A percentile compares a stretch with the other conserved stretches of the same genome.
phyloP scores from a whole-genome alignment of 2,888 invertebrate genomes.

The Volucella inanis region DNA sequence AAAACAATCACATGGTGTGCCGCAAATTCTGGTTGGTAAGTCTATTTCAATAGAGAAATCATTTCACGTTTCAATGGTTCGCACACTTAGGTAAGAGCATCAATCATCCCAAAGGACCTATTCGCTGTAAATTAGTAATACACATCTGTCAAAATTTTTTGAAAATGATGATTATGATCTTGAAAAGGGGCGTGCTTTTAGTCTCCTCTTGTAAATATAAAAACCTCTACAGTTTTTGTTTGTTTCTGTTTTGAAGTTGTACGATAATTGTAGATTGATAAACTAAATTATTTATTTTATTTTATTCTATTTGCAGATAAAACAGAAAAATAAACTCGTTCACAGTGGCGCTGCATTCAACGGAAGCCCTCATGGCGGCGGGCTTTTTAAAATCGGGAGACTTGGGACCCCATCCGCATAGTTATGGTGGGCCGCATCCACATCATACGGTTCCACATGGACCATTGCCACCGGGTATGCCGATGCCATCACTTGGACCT shows the following conservation, averaged over 20 bases:
- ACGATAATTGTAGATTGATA: slow-evolving; percentile 51
- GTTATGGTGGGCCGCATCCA: slow-evolving; percentile 83
- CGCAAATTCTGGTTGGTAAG: slow-evolving; percentile 48
- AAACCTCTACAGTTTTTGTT: not conserved
- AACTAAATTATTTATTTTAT: slow-evolving; percentile 6
- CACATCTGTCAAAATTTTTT: slow-evolving; percentile 58
- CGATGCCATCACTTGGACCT: slow-evolving; percentile 83
- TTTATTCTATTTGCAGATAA: slow-evolving; percentile 54
- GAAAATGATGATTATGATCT: slow-evolving; percentile 64
- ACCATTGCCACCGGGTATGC: slow-evolving; percentile 83
- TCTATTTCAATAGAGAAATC: slow-evolving; percentile 21
- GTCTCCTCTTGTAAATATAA: slow-evolving; percentile 3
- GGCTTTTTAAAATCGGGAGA: slow-evolving; percentile 83
- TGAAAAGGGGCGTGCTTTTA: slow-evolving; percentile 56
- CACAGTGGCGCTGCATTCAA: slow-evolving; percentile 83
- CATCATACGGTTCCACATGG: slow-evolving; percentile 83
- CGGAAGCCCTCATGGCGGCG: slow-evolving; percentile 84
- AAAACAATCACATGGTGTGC: slow-evolving; percentile 66
- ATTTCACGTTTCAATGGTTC: slow-evolving; percentile 65
- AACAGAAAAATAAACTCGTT: slow-evolving; percentile 78
- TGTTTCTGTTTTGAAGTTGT: slow-evolving; percentile 6
- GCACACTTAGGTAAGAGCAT: slow-evolving; percentile 7
- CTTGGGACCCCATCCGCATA: slow-evolving; percentile 83
- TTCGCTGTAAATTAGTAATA: slow-evolving; percentile 59
- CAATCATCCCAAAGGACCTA: slow-evolving; percentile 18